Evolutionary conservation across 2,888 invertebrate species (phyloP), one percentile per base, ranked within the genome.

Genomic region (Sympetrum striolatum): DNA sequence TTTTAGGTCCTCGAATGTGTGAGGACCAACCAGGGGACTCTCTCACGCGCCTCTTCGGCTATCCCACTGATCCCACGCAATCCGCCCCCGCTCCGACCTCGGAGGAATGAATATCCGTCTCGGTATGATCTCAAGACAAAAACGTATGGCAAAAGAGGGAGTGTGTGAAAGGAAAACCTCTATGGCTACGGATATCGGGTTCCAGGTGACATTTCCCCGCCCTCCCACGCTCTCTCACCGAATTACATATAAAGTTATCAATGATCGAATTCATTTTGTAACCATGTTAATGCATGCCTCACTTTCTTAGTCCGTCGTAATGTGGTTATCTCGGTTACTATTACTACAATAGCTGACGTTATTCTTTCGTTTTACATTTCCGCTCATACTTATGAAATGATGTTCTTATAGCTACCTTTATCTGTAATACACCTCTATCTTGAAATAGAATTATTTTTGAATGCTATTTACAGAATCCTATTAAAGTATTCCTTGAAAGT

Each of bases 101-200:
- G 81, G 53, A 58, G 82, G 35, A 82, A 82, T 82, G 58, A 18
- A 82, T 37, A 86, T 37, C 86, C 86, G 86, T 86, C 60, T 64
- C 86, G 86, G 60, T 86, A 58, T 31, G 86, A 18, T 53, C 14
- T 60, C 53, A 53, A 53, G 82, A 82, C 58, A 82, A 60, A 86
- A 86, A 86, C 35, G 60, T 58, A 58, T 31, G 58, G 58, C 58
- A 82, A 82, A 48, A 82, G 82, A 82, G 53, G 81, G 81, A 82
- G 48, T 48, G 81, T 82, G 82, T 35, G 82, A 82, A 82, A 82
- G 53, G 82, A 58, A 58, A 35, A 58, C 82, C 53, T 58, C 82
- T 58, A 35, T 58, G 53, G 58, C 58, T 60, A 86, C 86, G 86
- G 58, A 39, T 60, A 60, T 86, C 86, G 86, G n/a, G 86, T 86